These are phyloP conservation scores for Hydrotaea diabolus DNA, from an alignment of 2,888 invertebrate species.

Conservation along the genomic window DNA sequence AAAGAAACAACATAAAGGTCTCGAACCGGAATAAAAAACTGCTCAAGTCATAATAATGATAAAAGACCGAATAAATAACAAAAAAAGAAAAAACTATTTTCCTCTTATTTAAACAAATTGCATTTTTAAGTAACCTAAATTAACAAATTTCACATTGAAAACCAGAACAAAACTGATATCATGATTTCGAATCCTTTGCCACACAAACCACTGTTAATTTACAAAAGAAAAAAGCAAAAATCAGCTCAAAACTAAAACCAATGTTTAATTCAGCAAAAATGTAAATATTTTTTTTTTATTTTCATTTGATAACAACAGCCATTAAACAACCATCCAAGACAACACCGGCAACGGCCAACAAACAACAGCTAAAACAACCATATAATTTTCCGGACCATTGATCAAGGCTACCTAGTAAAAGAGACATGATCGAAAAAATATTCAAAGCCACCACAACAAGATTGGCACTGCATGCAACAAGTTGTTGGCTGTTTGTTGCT, in stretches of 20 bases:
- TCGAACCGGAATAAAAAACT: too few relatives aligned
- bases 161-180: too few relatives aligned
- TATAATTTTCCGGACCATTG: conserved; percentile 80
- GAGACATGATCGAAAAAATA: conserved; percentile 67
- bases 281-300: background rate
- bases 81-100: too few relatives aligned
- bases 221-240: background rate
- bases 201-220: too few relatives aligned
- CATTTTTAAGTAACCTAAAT: too few relatives aligned
- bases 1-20: too few relatives aligned
- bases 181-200: too few relatives aligned
- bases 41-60: too few relatives aligned
- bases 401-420: conserved; percentile 81
- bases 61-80: too few relatives aligned
- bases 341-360: conserved; percentile 42
- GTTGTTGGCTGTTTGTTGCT: background rate
- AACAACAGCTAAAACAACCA: conserved; percentile 64
- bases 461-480: too few relatives aligned
- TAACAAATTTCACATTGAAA: too few relatives aligned
- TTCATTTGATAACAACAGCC: background rate
- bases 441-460: conserved; percentile 64
- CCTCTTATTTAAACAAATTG: too few relatives aligned
- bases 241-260: background rate
- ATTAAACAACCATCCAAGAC: conserved; percentile 69
- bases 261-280: background rate